These are phyloP conservation scores for Eilema griseolum DNA, from an alignment of 2,888 invertebrate genomes.

Conservation along the genomic window DNA sequence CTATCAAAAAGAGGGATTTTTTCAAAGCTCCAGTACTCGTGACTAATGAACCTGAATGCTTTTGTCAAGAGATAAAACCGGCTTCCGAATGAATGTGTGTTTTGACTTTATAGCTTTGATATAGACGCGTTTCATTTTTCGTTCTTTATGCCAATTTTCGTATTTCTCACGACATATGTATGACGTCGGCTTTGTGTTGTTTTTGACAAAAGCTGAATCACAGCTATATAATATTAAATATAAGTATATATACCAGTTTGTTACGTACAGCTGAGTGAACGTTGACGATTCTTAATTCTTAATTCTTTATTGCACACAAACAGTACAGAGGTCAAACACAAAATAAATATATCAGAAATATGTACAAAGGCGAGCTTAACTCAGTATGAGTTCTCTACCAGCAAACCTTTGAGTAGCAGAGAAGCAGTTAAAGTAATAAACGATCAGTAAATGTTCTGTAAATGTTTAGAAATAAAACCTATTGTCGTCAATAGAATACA, in stretches of 20 bases:
- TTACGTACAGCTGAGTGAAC: background rate
- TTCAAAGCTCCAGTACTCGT: constrained; percentile 53
- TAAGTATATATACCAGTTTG: background rate
- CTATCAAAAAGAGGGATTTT: constrained; percentile 47
- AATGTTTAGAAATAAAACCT: background rate
- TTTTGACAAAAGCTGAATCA: background rate
- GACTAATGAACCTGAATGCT: constrained; percentile 66
- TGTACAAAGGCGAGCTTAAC: too few species aligned
- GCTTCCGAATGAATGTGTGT: constrained; percentile 39
- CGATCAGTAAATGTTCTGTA: background rate
- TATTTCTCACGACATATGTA: background rate
- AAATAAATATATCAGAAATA: too few species aligned
- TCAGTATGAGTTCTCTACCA: too few species aligned
- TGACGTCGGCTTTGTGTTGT: background rate
- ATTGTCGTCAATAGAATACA: too few species aligned
- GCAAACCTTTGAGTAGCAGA: too few species aligned
- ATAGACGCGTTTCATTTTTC: constrained; percentile 31
- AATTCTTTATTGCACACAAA: too few species aligned
- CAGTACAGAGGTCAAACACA: too few species aligned
- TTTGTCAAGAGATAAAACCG: constrained; percentile 63
- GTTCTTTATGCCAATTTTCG: constrained; percentile 29
- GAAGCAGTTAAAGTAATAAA: too few species aligned
- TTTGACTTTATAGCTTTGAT: constrained; percentile 38
- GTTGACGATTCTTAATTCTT: too few species aligned
- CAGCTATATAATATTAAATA: background rate